A percentile compares a stretch with the other conserved stretches of the same genome.
phyloP scores from a whole-genome alignment of 2,888 invertebrate species.

The Synergus gifuensis region DNA sequence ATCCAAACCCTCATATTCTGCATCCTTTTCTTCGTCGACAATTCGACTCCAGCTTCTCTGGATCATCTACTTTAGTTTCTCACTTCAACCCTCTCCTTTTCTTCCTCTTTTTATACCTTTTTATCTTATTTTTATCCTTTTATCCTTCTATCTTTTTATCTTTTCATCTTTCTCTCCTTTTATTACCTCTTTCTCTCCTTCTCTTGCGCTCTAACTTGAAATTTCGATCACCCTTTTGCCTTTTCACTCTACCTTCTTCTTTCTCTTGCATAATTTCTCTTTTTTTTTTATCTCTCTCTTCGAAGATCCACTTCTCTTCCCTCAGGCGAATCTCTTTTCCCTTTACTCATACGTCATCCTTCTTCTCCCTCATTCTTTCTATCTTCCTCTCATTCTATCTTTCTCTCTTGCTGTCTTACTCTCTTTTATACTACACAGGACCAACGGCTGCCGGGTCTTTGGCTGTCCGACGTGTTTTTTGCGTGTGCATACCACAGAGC shows the following conservation, averaged over 20 bases:
- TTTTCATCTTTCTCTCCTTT: background rate
- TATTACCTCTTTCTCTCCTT: background rate
- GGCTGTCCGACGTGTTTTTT: conserved; percentile 78
- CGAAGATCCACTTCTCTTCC: conserved; percentile 48
- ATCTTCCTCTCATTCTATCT: conserved; percentile 43
- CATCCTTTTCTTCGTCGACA: conserved; percentile 49
- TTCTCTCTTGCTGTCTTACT: conserved; percentile 52
- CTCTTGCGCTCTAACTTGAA: conserved; percentile 43
- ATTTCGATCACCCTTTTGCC: background rate
- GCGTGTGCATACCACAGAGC: conserved; percentile 76
- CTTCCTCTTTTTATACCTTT: conserved; percentile 50
- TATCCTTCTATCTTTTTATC: background rate
- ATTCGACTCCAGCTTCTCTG: conserved; percentile 7
- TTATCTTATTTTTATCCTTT: conserved; percentile 43
- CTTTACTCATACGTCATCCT: conserved; percentile 47
- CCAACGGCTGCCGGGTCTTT: conserved; percentile 67
- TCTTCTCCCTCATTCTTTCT: conserved; percentile 48
- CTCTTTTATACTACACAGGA: conserved; percentile 57
- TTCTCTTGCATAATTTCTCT: conserved; percentile 22
- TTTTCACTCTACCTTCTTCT: conserved; percentile 12
- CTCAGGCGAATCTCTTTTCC: conserved; percentile 52
- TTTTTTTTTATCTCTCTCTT: conserved; percentile 6
- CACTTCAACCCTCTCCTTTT: conserved; percentile 50
- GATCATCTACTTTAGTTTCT: conserved; percentile 27
- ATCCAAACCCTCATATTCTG: conserved; percentile 53